Conservation (phyloP, 2,113 vertebrate genomes). For the Lagopus muta region DNA sequence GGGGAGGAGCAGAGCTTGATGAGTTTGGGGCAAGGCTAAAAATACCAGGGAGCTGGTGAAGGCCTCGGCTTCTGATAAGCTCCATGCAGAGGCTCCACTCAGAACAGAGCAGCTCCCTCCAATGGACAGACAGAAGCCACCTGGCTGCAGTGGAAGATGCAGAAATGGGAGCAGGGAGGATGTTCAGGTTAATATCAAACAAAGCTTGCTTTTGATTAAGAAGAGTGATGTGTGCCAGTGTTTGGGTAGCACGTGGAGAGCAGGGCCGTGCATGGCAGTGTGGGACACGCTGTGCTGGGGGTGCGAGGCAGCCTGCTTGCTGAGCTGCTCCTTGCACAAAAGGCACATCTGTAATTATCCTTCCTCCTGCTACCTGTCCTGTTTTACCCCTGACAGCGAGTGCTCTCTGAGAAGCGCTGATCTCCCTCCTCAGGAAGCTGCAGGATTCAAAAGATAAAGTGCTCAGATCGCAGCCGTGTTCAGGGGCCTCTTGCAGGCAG, state of each 20-base stretch:
- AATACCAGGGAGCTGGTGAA: neutral
- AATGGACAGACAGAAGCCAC: neutral
- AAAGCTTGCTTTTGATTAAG: neutral
- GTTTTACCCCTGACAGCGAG: neutral
- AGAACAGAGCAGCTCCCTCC: neutral
- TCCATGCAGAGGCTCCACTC: neutral
- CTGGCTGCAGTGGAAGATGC: neutral
- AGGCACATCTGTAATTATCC: neutral
- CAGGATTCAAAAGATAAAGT: neutral
- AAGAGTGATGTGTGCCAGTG: neutral
- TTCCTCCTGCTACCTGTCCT: neutral
- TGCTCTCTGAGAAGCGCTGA: neutral
- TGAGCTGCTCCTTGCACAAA: slow-evolving; percentile 2
- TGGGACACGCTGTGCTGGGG: neutral
- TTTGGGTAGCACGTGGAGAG: neutral
- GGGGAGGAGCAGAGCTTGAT: neutral
- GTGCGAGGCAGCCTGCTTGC: neutral
- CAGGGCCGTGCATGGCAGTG: fast-evolving
- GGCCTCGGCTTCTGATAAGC: neutral
- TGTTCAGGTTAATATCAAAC: neutral
- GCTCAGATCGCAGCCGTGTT: neutral
- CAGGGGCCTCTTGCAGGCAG: neutral
- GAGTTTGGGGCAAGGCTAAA: neutral
- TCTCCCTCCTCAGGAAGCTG: neutral
- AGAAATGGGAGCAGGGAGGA: neutral